Base-by-base conservation (phyloP, 2,888 invertebrate species). In the Metellina segmentata region DNA sequence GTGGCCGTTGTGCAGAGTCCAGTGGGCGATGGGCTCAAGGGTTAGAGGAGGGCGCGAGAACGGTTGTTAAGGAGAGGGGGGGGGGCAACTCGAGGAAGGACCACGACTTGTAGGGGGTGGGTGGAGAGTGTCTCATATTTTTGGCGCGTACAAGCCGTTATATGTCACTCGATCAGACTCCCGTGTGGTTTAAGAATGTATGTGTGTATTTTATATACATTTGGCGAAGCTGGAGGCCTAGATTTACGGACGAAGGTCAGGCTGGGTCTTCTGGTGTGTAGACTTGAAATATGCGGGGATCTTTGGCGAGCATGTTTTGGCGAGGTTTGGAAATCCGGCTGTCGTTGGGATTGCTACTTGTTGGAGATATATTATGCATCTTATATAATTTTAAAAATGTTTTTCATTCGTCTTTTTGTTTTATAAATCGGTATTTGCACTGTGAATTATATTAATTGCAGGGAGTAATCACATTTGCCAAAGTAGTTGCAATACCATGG, bases 141-240 rank as follows among this genome's bases (percentile, higher is more conserved):
- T 87, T 91, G 87, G 91, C 87, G 91, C 78, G 74, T 82, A 88
- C 91, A 83, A 83, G 82, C 71, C 49, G 91, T 91, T 86, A 87
- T 53, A 72, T 91, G 91, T 91, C 91, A 91, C 82, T n/a, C 70
- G 70, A 51, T 52, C 34, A 77, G 72, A 87, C 87, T 91, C 87
- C 91, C 83, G 87, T 87, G 87, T 52, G 87, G 74, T 78, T 72
- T 69, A 19, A 70, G 72, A 52, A 81, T 85, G 85, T 79, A 81
- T 75, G 69, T 86, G 78, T 78, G 87, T 88, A 75, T 88, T 75
- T 75, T 75, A 71, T 81, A 77, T 52, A 71, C 83, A 90, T 70
- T 90, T 79, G 79, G 74, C 61, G 88, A 81, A 61, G 70, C 72
- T 72, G 81, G 86, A 82, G 53, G 49, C 61, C 74, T n/a, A 85